phyloP scores from a whole-genome alignment of 2,113 vertebrate genomes.

The Cheirogaleus medius region DNA sequence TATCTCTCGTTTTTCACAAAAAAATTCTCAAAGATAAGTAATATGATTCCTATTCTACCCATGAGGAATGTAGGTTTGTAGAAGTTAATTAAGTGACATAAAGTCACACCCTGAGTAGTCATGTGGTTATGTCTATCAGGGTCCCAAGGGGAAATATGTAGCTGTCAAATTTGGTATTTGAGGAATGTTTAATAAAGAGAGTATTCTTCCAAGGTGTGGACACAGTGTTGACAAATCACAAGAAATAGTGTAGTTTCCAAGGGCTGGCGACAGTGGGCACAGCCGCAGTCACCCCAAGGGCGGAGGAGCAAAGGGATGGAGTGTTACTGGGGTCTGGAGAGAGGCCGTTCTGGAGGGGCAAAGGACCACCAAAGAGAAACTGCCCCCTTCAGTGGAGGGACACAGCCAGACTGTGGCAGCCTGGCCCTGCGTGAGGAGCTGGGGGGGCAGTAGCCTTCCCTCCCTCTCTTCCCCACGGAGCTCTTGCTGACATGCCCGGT shows the following conservation, averaged over 20 bases:
- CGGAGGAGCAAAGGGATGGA: rapidly evolving
- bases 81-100: neutral
- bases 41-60: neutral
- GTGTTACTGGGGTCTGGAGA: neutral
- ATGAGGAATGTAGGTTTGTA: neutral
- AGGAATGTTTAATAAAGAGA: neutral
- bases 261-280: neutral
- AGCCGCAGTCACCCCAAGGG: rapidly evolving
- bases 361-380: neutral
- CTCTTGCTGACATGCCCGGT: rapidly evolving
- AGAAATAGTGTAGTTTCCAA: neutral
- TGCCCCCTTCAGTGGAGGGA: neutral
- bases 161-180: neutral
- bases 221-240: neutral
- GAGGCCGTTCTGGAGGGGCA: rapidly evolving
- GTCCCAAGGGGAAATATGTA: neutral
- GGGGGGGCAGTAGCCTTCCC: neutral
- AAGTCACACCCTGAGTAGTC: neutral
- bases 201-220: neutral
- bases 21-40: neutral
- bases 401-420: rapidly evolving
- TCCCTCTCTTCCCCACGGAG: neutral
- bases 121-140: rapidly evolving
- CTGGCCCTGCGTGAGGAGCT: neutral
- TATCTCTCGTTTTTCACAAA: neutral